A percentile compares a stretch with the other conserved stretches of the same genome.
These are phyloP conservation scores for Oophaga pumilio DNA, from an alignment of 2,113 vertebrate genomes.

Conservation along the genomic window DNA sequence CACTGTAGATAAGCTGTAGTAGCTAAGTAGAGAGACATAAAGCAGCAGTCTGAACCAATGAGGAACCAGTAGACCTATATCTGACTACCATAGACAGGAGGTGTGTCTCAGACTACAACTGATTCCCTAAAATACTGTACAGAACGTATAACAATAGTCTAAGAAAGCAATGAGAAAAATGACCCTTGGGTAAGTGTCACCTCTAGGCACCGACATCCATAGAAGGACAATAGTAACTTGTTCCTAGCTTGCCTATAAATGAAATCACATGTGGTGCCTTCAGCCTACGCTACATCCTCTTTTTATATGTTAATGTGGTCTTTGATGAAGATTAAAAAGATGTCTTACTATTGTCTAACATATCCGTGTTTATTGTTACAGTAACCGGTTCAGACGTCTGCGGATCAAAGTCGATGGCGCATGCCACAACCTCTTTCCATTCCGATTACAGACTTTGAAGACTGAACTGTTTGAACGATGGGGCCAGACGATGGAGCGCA, in stretches of 20 bases:
- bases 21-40: too few species aligned
- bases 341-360: conserved; percentile 24
- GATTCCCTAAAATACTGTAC: not conserved
- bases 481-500: conserved; percentile 5
- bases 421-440: conserved; percentile 31
- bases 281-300: not conserved
- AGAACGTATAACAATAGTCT: not conserved
- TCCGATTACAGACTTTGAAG: conserved; percentile 43
- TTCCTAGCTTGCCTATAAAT: not conserved
- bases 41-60: not conserved
- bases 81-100: not conserved
- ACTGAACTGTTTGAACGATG: conserved; percentile 18
- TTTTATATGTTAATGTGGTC: conserved; percentile 14
- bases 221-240: not conserved
- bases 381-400: conserved; percentile 8
- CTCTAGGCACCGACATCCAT: not conserved
- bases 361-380: conserved; percentile 31
- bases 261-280: not conserved
- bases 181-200: not conserved
- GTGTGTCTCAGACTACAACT: not conserved
- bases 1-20: not conserved
- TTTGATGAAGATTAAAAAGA: conserved; percentile 41
- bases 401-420: conserved; percentile 35
- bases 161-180: not conserved
- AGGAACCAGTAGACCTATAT: not conserved